Evolutionary conservation across 2,797 vertebrate species (phyloP).

Genomic region (Pelodytes ibericus): DNA sequence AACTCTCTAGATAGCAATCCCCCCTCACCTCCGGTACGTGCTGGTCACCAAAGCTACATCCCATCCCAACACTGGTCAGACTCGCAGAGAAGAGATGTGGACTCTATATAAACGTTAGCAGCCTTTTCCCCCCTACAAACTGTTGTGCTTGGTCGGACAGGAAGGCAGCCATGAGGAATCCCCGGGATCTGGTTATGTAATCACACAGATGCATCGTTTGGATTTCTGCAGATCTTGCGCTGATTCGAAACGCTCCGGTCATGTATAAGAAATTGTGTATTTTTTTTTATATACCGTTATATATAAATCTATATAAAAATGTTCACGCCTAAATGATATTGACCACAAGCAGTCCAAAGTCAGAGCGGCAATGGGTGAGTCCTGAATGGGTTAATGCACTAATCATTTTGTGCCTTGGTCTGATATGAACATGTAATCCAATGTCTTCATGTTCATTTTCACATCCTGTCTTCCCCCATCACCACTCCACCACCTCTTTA

Average conservation of each 20-base stretch:
- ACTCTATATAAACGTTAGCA: slow-evolving; percentile 29
- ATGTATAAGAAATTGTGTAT: slow-evolving; percentile 64
- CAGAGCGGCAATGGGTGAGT: slow-evolving; percentile 61
- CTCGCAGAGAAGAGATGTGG: slow-evolving; percentile 49
- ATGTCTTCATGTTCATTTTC: slow-evolving; percentile 64
- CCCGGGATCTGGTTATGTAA: slow-evolving; percentile 63
- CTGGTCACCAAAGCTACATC: slow-evolving; percentile 57
- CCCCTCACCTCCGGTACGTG: slow-evolving; percentile 47
- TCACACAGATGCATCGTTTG: slow-evolving; percentile 68
- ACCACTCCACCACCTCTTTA: not conserved
- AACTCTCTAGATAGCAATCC: slow-evolving; percentile 47
- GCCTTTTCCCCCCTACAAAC: slow-evolving; percentile 37
- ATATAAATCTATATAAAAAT: slow-evolving; percentile 51
- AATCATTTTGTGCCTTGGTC: slow-evolving; percentile 82
- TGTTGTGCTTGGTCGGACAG: slow-evolving; percentile 63
- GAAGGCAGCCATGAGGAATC: slow-evolving; percentile 60
- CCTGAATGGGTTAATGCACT: slow-evolving; percentile 76
- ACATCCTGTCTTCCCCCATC: slow-evolving; percentile 48
- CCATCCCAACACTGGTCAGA: not conserved
- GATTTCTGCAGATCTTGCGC: slow-evolving; percentile 61
- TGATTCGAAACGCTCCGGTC: slow-evolving; percentile 46
- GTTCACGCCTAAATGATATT: slow-evolving; percentile 64
- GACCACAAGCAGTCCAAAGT: slow-evolving; percentile 71
- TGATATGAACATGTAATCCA: slow-evolving; percentile 70
- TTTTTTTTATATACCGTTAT: slow-evolving; percentile 61